These are phyloP conservation scores for Drosophila pseudotalamancana DNA, from an alignment of 2,888 invertebrate species.

Conservation along the genomic window DNA sequence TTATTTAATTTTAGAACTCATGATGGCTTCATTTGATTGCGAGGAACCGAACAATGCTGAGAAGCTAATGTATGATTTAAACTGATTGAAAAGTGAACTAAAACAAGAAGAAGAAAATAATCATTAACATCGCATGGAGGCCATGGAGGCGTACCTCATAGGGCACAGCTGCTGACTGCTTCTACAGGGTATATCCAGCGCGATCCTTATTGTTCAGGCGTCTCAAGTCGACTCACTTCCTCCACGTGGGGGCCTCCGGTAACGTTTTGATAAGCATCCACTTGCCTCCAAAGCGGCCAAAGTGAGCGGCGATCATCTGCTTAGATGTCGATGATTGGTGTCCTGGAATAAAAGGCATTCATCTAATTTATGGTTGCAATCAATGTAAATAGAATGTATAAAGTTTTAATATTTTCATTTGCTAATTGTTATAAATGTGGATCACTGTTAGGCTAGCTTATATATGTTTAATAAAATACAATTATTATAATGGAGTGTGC, in stretches of 20 bases:
- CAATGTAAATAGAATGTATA: conserved; percentile 3
- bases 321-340: conserved; percentile 33
- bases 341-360: conserved; percentile 28
- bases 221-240: conserved; percentile 61
- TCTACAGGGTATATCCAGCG: conserved; percentile 31
- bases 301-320: conserved; percentile 48
- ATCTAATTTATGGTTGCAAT: background rate
- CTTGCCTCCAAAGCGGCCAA: conserved; percentile 39
- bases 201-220: conserved; percentile 49
- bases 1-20: too few species aligned
- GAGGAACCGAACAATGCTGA: conserved; percentile 54
- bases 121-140: conserved; percentile 53
- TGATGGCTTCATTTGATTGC: conserved; percentile 56
- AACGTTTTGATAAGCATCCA: conserved; percentile 37
- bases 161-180: conserved; percentile 50
- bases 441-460: background rate
- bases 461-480: conserved; percentile 2
- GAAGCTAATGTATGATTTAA: conserved; percentile 52
- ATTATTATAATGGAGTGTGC: background rate
- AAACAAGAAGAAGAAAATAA: too few species aligned
- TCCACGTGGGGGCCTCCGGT: conserved; percentile 57
- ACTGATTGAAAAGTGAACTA: conserved; percentile 11
- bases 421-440: background rate
- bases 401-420: background rate
- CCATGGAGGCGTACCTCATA: conserved; percentile 52